Evolutionary conservation across 1,140 invertebrate species (phyloP), one percentile per base, ranked within the genome.

Genomic region (Pogonognathellus flavescens): DNA sequence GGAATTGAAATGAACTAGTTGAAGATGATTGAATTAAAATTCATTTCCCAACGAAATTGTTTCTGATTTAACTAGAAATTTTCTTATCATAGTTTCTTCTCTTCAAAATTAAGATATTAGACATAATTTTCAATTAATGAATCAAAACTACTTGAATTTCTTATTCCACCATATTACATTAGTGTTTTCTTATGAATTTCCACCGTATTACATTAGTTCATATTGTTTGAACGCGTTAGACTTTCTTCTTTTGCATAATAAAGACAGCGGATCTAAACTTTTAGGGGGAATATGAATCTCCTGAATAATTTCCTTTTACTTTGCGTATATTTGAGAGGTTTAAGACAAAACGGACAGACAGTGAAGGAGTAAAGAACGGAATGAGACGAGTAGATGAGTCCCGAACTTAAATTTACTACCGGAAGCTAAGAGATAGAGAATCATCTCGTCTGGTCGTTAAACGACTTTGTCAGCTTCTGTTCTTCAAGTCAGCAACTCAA

Each of bases 271-370:
- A 76, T 18, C 70, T 76, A 14, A 76, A 50, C 70, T 76, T 76
- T 76, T 50, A 41, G n/a, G 70, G 25, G 41, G 31, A 76, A 76
- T 41, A 25, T 83, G 59, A 60, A 50, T 83, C 55, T 83, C 57
- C 22, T 59, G 55, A 50, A 62, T 60, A 57, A 31, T 83, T 83
- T 60, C 25, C 82, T 41, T 60, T 62, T n/a, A 13, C 82, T 83
- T 18, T 57, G 25, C 52, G 25, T 57, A 53, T 18, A 50, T 25
- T 22, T 82, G 31, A 59, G 55, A 25, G 55, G 55, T 0, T 57
- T 31, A 9, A 10, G 41, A 31, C 13, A n/a, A n/a, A n/a, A 31
- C 14, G 16, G 14, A 11, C 9, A 76, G 41, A 72, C 31, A 76
- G 31, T 41, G 25, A 20, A 49, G 11, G 70, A 76, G 13, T 10